Conservation (phyloP, 2,113 vertebrate genomes). For the Lanius ludovicianus region DNA sequence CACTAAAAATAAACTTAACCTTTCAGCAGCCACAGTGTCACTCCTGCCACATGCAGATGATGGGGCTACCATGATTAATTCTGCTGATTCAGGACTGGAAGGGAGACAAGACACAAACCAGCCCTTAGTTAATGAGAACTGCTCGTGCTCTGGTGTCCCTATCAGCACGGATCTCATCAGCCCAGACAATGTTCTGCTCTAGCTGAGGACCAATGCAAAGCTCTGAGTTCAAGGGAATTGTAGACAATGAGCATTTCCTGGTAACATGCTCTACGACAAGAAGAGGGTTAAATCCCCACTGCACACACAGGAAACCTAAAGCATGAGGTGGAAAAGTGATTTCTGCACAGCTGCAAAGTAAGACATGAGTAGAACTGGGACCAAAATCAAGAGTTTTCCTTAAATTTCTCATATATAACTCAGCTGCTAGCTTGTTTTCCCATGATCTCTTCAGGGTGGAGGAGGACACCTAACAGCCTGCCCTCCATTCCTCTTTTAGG, state of each 20-base stretch:
- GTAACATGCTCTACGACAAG: background rate
- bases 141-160: background rate
- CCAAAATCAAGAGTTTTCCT: background rate
- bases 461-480: background rate
- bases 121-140: background rate
- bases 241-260: background rate
- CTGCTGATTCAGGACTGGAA: conserved; percentile 56
- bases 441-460: background rate
- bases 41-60: background rate
- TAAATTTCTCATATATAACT: background rate
- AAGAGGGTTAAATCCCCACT: background rate
- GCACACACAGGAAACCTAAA: background rate
- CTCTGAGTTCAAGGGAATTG: background rate
- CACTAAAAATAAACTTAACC: conserved; percentile 70
- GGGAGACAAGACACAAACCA: conserved; percentile 1
- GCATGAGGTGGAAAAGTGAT: background rate
- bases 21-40: conserved; percentile 26
- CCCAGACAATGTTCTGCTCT: background rate
- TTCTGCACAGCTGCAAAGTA: background rate
- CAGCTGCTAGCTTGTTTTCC: background rate
- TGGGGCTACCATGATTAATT: conserved; percentile 6
- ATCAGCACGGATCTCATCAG: background rate
- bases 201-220: background rate
- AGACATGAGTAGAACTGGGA: background rate
- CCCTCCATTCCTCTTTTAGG: background rate